These are phyloP conservation scores for Limanda limanda DNA, from an alignment of 2,113 vertebrate species.

Conservation along the genomic window DNA sequence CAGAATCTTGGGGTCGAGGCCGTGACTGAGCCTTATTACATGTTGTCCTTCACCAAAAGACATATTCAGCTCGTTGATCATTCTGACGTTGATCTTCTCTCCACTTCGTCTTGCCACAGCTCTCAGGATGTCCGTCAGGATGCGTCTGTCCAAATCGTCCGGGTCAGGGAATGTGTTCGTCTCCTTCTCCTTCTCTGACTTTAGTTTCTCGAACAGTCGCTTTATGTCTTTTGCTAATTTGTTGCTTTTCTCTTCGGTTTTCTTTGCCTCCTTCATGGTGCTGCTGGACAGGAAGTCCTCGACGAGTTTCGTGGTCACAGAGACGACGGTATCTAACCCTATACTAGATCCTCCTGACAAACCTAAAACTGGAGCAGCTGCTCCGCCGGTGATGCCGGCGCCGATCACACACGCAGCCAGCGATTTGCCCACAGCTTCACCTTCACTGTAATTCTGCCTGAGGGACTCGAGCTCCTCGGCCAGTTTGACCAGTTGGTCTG, in stretches of 20 bases:
- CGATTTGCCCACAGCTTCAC: background rate
- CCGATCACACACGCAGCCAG: background rate
- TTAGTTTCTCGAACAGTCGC: background rate
- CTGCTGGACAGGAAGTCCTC: background rate
- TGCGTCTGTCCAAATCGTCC: background rate
- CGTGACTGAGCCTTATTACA: too few species aligned
- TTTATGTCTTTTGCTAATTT: background rate
- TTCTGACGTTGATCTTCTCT: background rate
- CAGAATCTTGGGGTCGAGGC: background rate
- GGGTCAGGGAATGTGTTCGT: background rate
- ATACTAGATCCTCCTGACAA: background rate
- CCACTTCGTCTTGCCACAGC: background rate
- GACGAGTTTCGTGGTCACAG: background rate
- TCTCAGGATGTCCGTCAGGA: background rate
- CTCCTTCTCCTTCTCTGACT: background rate
- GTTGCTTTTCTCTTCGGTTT: background rate
- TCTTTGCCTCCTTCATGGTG: background rate
- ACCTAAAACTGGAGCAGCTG: background rate
- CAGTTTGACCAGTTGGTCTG: background rate
- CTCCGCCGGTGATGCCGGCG: background rate
- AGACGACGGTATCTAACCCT: background rate
- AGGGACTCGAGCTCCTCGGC: background rate
- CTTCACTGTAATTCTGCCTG: background rate
- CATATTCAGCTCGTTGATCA: background rate
- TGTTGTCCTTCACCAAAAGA: background rate